phyloP scores from a whole-genome alignment of 2,888 invertebrate genomes.

The Eupithecia pulchellata region DNA sequence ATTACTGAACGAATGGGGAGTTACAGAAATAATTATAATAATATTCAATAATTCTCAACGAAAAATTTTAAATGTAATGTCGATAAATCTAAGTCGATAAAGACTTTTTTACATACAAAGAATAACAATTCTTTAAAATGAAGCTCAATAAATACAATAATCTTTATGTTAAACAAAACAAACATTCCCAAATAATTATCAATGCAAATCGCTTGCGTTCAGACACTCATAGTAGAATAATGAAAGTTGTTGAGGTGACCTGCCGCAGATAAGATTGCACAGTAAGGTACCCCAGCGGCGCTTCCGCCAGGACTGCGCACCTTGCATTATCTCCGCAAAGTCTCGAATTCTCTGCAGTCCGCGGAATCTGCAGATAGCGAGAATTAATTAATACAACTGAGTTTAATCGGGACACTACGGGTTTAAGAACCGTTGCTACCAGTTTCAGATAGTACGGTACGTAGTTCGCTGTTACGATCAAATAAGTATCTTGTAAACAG shows the following conservation, averaged over 20 bases:
- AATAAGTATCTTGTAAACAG: slow-evolving; percentile 7
- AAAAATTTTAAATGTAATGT: too few species aligned
- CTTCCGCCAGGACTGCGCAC: not conserved
- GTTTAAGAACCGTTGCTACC: slow-evolving; percentile 3
- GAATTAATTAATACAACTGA: slow-evolving; percentile 11
- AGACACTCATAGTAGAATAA: not conserved
- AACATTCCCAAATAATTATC: too few species aligned
- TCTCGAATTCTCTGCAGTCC: not conserved
- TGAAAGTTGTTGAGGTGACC: too few species aligned
- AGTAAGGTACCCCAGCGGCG: not conserved
- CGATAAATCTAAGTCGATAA: too few species aligned
- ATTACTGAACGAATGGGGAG: not conserved
- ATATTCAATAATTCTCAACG: too few species aligned
- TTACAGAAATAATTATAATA: too few species aligned
- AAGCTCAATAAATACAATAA: not conserved
- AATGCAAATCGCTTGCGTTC: too few species aligned
- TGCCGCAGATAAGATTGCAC: not conserved
- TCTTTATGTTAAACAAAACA: not conserved
- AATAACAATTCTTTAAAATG: too few species aligned
- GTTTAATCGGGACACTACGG: slow-evolving; percentile 13
- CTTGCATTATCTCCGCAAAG: slow-evolving; percentile 1
- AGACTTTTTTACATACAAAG: too few species aligned
- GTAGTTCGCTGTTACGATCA: not conserved
- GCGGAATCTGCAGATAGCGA: slow-evolving; percentile 12
- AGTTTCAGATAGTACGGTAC: not conserved